These are phyloP conservation scores for Nomada fabriciana DNA, from an alignment of 2,888 invertebrate species.

Conservation along the genomic window DNA sequence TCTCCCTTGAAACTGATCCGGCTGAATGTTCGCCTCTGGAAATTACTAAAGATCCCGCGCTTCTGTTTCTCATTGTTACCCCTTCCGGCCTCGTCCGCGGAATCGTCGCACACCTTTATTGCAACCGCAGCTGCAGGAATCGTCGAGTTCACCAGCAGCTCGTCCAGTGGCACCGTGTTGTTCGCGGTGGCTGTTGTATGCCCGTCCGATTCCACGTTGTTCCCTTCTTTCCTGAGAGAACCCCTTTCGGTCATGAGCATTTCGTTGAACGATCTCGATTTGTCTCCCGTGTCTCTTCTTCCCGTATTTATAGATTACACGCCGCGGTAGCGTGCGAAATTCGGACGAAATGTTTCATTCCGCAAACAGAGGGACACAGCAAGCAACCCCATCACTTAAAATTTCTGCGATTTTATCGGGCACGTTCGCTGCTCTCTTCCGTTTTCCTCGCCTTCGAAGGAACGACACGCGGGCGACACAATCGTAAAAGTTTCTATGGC, in stretches of 20 bases:
- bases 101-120: constrained; percentile 70
- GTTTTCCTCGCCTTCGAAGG: no score
- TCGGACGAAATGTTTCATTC: no score
- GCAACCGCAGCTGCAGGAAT: constrained; percentile 72
- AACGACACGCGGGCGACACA: neutral
- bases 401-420: no score
- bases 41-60: constrained; percentile 69
- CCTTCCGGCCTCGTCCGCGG: constrained; percentile 61
- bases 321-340: neutral
- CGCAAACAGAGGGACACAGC: no score
- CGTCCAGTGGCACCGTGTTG: constrained; percentile 66
- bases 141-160: constrained; percentile 72
- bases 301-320: constrained; percentile 9
- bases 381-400: no score
- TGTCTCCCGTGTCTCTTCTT: constrained; percentile 13
- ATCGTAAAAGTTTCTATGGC: neutral
- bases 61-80: constrained; percentile 61
- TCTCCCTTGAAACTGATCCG: constrained; percentile 79
- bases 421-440: no score
- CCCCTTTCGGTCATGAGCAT: constrained; percentile 70
- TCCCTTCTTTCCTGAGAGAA: constrained; percentile 47
- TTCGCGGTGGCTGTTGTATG: constrained; percentile 53
- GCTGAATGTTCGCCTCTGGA: constrained; percentile 77
- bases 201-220: constrained; percentile 63
- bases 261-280: constrained; percentile 47